Conservation (phyloP, 2,113 vertebrate species). For the Erythrolamprus reginae region DNA sequence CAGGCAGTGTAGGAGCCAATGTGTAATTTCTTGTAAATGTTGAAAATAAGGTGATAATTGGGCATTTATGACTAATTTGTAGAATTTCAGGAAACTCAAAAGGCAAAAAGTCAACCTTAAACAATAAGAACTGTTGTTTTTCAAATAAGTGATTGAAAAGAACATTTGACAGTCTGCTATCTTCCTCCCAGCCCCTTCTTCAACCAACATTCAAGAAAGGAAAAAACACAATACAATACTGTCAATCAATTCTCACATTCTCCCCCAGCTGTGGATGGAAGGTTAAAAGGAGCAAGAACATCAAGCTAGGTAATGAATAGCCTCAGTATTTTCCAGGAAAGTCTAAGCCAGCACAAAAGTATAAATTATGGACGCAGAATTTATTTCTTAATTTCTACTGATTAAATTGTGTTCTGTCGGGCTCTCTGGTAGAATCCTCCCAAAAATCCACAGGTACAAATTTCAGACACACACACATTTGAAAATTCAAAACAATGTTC, state of each 20-base stretch:
- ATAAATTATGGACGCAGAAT: background rate
- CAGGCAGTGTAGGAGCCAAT: background rate
- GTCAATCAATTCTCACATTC: background rate
- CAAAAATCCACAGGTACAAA: no score
- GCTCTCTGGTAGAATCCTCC: no score
- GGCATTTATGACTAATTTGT: background rate
- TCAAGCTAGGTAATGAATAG: background rate
- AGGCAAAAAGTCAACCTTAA: background rate
- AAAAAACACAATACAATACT: background rate
- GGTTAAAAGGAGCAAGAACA: background rate
- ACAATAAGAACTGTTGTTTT: background rate
- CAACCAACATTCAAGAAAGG: background rate
- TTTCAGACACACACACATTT: no score
- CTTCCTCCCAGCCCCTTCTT: background rate
- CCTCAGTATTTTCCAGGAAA: background rate
- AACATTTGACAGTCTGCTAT: background rate
- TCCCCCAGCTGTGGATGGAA: background rate
- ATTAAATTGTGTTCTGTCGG: no score
- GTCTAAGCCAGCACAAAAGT: background rate
- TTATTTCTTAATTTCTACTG: background rate
- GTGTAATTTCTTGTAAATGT: background rate
- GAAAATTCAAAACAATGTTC: no score
- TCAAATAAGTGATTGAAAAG: background rate
- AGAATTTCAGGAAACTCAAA: background rate
- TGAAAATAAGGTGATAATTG: background rate